phyloP scores from a whole-genome alignment of 2,888 invertebrate genomes.

The Orthosia gothica region DNA sequence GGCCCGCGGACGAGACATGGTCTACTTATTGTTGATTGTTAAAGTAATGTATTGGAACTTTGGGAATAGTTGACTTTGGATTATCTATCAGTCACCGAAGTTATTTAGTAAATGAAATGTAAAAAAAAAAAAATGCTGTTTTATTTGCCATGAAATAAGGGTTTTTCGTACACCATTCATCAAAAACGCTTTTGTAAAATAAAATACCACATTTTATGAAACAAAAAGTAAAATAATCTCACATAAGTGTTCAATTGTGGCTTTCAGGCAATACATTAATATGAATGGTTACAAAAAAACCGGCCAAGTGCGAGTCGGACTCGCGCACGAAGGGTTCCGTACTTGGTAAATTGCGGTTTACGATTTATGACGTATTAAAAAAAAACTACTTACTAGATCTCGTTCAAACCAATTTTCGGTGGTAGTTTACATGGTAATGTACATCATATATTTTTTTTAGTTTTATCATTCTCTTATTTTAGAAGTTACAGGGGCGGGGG shows the following conservation, averaged over 20 bases:
- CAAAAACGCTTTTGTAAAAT: neutral
- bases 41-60: slow-evolving; percentile 29
- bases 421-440: too few relatives aligned
- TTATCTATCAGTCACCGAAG: neutral
- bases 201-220: slow-evolving; percentile 5
- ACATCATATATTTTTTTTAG: too few relatives aligned
- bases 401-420: too few relatives aligned
- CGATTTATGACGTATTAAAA: too few relatives aligned
- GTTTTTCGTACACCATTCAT: neutral
- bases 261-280: slow-evolving; percentile 16
- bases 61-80: slow-evolving; percentile 1
- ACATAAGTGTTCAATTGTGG: slow-evolving; percentile 23
- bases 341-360: too few relatives aligned
- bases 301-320: too few relatives aligned
- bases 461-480: too few relatives aligned
- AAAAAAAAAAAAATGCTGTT: neutral
- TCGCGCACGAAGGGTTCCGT: too few relatives aligned
- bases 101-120: neutral
- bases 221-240: neutral
- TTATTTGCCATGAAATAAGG: neutral
- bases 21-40: slow-evolving; percentile 46
- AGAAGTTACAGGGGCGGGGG: too few relatives aligned
- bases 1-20: slow-evolving; percentile 26
- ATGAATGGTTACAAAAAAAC: slow-evolving; percentile 24
- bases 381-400: too few relatives aligned